Conservation (phyloP, 2,797 vertebrate species). For the Craterocephalus amniculus region DNA sequence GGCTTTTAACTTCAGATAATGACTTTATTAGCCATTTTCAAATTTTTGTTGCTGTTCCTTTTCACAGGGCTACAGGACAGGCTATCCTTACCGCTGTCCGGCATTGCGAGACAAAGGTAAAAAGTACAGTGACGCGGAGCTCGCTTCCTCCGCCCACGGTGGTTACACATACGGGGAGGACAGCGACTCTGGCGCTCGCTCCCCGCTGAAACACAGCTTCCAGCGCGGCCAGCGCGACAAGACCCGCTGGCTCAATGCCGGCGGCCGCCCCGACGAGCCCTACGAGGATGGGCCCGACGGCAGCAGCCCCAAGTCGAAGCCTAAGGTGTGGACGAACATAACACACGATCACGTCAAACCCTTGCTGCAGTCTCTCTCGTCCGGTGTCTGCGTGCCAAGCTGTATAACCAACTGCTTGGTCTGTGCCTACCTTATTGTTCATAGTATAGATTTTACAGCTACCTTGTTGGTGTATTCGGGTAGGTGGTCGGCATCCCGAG, state of each 20-base stretch:
- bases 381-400: constrained; percentile 99
- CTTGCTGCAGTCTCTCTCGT: constrained; percentile 99
- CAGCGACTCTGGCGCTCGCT: constrained; percentile 94
- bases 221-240: constrained; percentile 99
- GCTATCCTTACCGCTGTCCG: constrained; percentile 97
- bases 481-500: constrained; percentile 88
- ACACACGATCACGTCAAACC: constrained; percentile 99
- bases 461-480: constrained; percentile 78
- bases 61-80: constrained; percentile 94
- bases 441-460: constrained; percentile 93
- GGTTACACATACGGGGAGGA: constrained; percentile 93
- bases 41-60: not conserved
- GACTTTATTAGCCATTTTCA: not conserved
- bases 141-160: constrained; percentile 89
- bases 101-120: constrained; percentile 96
- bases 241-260: constrained; percentile 94
- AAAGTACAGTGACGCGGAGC: constrained; percentile 96
- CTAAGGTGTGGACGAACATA: constrained; percentile 99
- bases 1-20: not conserved
- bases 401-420: constrained; percentile 99
- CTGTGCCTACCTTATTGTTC: constrained; percentile 99
- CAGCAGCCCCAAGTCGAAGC: constrained; percentile 99
- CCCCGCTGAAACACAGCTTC: constrained; percentile 99
- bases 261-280: constrained; percentile 90
- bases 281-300: constrained; percentile 94